phyloP scores from a whole-genome alignment of 2,888 invertebrate genomes.

The Limnephilus marmoratus region DNA sequence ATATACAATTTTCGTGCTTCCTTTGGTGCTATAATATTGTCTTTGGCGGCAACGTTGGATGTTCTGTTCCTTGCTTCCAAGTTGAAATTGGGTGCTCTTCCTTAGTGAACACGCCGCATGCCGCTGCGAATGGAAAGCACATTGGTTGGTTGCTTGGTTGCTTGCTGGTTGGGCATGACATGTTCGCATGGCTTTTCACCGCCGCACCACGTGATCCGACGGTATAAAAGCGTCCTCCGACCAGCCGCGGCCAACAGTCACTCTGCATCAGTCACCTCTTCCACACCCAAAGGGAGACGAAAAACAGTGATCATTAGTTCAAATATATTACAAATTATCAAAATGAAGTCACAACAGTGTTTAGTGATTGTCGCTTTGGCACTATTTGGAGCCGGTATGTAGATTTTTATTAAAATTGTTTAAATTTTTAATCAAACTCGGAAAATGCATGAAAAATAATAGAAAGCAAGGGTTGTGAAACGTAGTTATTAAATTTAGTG shows the following conservation, averaged over 20 bases:
- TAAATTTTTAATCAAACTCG: not conserved
- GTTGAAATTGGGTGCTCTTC: constrained; percentile 35
- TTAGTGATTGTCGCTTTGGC: constrained; percentile 80
- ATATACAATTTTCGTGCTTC: not conserved
- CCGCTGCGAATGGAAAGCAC: constrained; percentile 44
- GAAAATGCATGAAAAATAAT: not conserved
- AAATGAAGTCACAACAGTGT: constrained; percentile 76
- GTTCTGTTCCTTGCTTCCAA: not conserved
- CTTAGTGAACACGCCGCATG: not conserved
- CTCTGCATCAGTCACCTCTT: constrained; percentile 32
- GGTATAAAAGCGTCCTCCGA: constrained; percentile 51
- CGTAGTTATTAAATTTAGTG: not conserved
- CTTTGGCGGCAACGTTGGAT: not conserved
- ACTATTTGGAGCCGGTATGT: constrained; percentile 83
- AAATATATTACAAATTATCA: constrained; percentile 39
- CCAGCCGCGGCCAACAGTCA: constrained; percentile 59
- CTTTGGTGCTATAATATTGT: not conserved
- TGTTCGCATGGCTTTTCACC: constrained; percentile 48
- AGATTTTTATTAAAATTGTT: constrained; percentile 67
- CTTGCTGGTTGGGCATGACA: constrained; percentile 8
- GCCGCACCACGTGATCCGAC: constrained; percentile 41
- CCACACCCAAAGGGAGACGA: constrained; percentile 9
- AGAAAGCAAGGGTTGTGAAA: not conserved
- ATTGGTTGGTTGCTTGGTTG: not conserved
- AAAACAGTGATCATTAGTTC: not conserved